Percentiles rank a stretch among this genome's conserved stretches.
These are phyloP conservation scores for Pegoplata infirma DNA, from an alignment of 2,888 invertebrate species.

Conservation along the genomic window DNA sequence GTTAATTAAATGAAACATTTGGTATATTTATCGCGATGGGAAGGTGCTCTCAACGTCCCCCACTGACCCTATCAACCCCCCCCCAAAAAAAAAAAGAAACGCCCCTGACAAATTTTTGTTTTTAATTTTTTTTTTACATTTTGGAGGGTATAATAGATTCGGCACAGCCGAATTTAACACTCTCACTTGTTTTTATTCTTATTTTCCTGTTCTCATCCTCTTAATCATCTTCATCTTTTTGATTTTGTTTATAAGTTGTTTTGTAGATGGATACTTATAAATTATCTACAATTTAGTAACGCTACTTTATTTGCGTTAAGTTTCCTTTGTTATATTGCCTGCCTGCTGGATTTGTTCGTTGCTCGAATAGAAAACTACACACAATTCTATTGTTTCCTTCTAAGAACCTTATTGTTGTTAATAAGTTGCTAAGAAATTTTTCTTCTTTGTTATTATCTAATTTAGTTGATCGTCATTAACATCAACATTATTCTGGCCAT, in stretches of 20 bases:
- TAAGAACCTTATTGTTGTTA: slow-evolving; percentile 26
- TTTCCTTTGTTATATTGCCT: background rate
- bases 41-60: too few species aligned
- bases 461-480: slow-evolving; percentile 15
- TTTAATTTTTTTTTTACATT: too few species aligned
- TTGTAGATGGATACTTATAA: slow-evolving; percentile 34
- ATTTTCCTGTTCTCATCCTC: background rate
- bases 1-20: too few species aligned
- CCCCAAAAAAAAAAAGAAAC: too few species aligned
- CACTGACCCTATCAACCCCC: too few species aligned
- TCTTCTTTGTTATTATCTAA: slow-evolving; percentile 28
- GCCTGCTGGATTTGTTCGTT: background rate
- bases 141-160: too few species aligned
- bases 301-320: slow-evolving; percentile 10
- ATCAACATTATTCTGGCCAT: slow-evolving; percentile 1
- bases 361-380: background rate
- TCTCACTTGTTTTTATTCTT: too few species aligned
- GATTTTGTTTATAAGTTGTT: background rate
- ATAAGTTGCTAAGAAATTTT: slow-evolving; percentile 27
- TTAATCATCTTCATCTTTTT: background rate
- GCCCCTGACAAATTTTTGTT: too few species aligned
- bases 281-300: slow-evolving; percentile 32
- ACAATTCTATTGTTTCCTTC: slow-evolving; percentile 7
- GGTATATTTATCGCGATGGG: too few species aligned
- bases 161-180: too few species aligned